phyloP scores from a whole-genome alignment of 2,797 vertebrate genomes.

The Hirundo rustica region DNA sequence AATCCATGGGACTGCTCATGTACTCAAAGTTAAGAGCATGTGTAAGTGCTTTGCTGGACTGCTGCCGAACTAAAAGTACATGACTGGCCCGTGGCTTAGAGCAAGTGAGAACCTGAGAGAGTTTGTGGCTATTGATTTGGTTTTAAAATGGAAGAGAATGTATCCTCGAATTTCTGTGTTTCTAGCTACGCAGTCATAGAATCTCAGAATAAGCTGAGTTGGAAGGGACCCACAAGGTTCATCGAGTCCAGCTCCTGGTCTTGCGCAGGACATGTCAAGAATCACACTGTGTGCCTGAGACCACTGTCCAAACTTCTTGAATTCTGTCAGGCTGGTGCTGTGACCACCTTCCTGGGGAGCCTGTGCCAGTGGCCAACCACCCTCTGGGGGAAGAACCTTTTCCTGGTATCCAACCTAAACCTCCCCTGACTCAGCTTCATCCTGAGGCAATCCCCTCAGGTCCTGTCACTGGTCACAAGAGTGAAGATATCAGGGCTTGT shows the following conservation, averaged over 20 bases:
- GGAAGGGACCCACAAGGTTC: neutral
- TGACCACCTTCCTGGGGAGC: neutral
- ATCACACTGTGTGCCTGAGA: neutral
- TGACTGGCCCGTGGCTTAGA: neutral
- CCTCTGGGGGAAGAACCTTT: neutral
- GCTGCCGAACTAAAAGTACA: neutral
- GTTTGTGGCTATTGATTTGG: neutral
- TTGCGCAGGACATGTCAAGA: neutral
- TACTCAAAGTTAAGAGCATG: neutral
- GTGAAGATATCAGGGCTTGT: neutral
- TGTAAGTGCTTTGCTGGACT: neutral
- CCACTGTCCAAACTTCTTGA: neutral
- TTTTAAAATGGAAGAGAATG: neutral
- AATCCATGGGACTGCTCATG: neutral
- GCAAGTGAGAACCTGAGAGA: neutral
- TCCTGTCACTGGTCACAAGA: neutral
- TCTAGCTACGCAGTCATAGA: neutral
- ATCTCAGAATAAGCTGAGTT: neutral
- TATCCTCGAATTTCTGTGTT: neutral
- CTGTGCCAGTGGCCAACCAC: neutral
- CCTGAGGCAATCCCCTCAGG: neutral
- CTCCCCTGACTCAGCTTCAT: neutral
- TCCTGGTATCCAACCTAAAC: neutral
- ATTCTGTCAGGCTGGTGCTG: neutral
- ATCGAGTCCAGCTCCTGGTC: fast-evolving